Base-by-base conservation (phyloP, 2,113 vertebrate species). In the Campylomormyrus tamandua region DNA sequence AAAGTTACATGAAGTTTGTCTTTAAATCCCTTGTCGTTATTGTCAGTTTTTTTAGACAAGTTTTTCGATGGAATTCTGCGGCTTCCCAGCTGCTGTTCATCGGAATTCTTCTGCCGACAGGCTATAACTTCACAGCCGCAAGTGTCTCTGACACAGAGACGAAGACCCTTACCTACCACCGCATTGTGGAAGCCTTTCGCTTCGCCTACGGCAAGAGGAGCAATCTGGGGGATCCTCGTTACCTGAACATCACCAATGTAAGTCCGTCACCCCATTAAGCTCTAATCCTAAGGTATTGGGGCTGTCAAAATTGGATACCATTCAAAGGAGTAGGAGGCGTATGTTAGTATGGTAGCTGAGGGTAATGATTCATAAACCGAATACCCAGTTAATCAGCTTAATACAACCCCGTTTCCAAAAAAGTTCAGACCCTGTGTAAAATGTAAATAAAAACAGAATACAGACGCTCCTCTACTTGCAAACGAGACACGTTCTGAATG, bases 181-280 rank as follows among this genome's bases (percentile, higher is more conserved):
- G 98, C 87, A 97, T 99, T 0, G 91, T 97, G 83, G 98, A 99
- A 92, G 97, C 98, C 2, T 99, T 98, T 92, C 97, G 97, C 17
- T 99, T 99, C 5, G 97, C 97, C 35, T 99, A 97, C 0, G 98
- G 98, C 89, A 99, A 98, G 94, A 97, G 98, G 93, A 98, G 96
- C 45, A 87, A 96, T 58, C 94, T 99, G 19, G 98, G 97, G 90
- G 98, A 99, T 93, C 96, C 93, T 0, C 91, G 87, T 0, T 99
- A 97, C 92, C 95, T 97, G 58, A 92, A 97, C 93, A 93, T 98
- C 52, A 94, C 95, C 39, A 93, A 95, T 93, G 98, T 99, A 96
- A 94, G 92, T 48, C 52, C 3, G 24, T 2, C 17, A 45, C 24
- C 13, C 48, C 17, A 11, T 10, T 8, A 52, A n/a, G 74, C 15